Evolutionary conservation across 2,797 vertebrate species (phyloP), one percentile per base, ranked within the genome.

Genomic region (Sylvia borin): DNA sequence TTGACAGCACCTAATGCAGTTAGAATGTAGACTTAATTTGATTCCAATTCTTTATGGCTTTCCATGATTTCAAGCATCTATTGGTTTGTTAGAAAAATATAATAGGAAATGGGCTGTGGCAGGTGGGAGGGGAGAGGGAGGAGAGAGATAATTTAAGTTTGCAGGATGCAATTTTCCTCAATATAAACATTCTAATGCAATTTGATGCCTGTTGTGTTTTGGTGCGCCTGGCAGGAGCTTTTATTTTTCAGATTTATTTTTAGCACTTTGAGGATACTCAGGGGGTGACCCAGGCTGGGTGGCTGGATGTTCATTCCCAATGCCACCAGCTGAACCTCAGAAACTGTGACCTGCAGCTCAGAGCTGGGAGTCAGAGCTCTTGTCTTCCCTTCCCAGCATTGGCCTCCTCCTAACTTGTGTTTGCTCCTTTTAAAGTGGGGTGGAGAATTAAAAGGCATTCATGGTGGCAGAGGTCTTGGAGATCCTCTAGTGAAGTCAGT

Each of bases 91-190:
- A 98, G 98, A 98, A 98, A 98, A 98, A 98, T 98, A 97, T 96
- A 96, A 97, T 95, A 97, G 97, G 97, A 97, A 97, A 97, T 97
- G 97, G 97, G 95, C 95, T 95, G 19, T 97, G 95, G 97, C 96
- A 97, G 91, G 94, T 97, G 95, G 97, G 96, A 97, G 96, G 95
- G 88, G 92, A 97, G 95, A 96, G 92, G 96, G 97, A 96, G 93
- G 94, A 85, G 96, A 97, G 92, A 96, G 96, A 95, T 96, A 94
- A 99, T 99, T 98, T 98, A 98, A 98, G 98, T 99, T 98, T 99
- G 98, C 98, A 99, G 98, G 98, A 99, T 99, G 98, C 98, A 99
- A 98, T 99, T 99, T 99, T 97, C 98, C 98, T 98, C 99, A 98
- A 98, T 99, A 99, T 98, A 98, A 98, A 98, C 98, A 98, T 98